Percentiles rank a stretch among this genome's conserved stretches.
These are phyloP conservation scores for Cephus cinctus DNA, from an alignment of 1,140 invertebrate genomes.

Conservation along the genomic window DNA sequence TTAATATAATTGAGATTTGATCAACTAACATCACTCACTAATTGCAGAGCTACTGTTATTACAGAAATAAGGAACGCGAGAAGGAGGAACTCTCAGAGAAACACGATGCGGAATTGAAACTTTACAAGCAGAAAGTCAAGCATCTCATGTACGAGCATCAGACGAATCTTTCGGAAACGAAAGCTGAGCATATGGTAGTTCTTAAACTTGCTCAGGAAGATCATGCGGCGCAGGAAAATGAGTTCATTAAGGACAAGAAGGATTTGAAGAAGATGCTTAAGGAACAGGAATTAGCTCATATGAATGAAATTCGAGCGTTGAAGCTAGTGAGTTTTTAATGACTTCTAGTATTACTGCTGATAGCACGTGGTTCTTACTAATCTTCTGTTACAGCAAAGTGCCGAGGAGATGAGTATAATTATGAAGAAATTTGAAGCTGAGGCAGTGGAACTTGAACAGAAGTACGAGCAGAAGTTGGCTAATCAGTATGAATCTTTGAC, in stretches of 20 bases:
- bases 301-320: constrained; percentile 65
- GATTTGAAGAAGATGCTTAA: constrained; percentile 70
- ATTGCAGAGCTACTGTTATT: constrained; percentile 13
- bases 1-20: constrained; percentile 3
- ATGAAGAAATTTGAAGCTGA: constrained; percentile 73
- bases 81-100: constrained; percentile 84
- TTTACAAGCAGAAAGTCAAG: constrained; percentile 90
- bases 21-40: too few species aligned
- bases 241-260: constrained; percentile 77
- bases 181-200: constrained; percentile 74
- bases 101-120: constrained; percentile 83
- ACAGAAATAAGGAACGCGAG: constrained; percentile 80
- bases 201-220: constrained; percentile 75
- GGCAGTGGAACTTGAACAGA: constrained; percentile 74
- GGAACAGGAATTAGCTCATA: constrained; percentile 69
- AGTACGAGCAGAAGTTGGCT: constrained; percentile 77
- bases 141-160: constrained; percentile 91
- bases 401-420: constrained; percentile 66
- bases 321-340: constrained; percentile 58
- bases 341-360: constrained; percentile 2
- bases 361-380: not conserved
- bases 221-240: constrained; percentile 71
- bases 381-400: constrained; percentile 27
- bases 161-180: constrained; percentile 74
- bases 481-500: constrained; percentile 73